phyloP scores from a whole-genome alignment of 1,140 invertebrate genomes.

The Piezodorus guildinii region DNA sequence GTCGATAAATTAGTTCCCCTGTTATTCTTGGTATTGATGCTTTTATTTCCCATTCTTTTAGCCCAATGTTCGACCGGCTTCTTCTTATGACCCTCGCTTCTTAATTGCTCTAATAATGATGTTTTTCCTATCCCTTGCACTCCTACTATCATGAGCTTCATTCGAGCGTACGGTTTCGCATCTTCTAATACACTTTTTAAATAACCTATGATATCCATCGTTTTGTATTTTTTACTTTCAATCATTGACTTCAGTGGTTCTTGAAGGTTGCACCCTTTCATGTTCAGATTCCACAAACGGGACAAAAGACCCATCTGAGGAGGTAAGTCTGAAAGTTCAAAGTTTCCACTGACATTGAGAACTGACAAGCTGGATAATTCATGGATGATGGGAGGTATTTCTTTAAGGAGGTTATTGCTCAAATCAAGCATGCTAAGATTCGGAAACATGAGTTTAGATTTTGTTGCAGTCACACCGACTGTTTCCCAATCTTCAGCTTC shows the following conservation, averaged over 20 bases:
- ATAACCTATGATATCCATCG: conserved; percentile 92
- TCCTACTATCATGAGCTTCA: conserved; percentile 98
- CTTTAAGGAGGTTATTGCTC: conserved; percentile 70
- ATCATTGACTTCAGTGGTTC: conserved; percentile 89
- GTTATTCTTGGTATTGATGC: conserved; percentile 59
- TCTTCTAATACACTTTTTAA: conserved; percentile 81
- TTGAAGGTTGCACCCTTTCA: conserved; percentile 74
- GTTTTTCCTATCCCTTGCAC: conserved; percentile 91
- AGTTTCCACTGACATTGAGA: conserved; percentile 85
- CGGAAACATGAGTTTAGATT: conserved; percentile 72
- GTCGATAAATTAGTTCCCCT: conserved; percentile 74
- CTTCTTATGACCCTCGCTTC: conserved; percentile 72
- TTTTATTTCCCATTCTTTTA: conserved; percentile 83
- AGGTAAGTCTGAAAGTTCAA: conserved; percentile 74
- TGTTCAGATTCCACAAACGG: conserved; percentile 91
- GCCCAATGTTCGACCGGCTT: conserved; percentile 81
- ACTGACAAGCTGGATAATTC: conserved; percentile 82
- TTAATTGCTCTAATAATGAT: conserved; percentile 74
- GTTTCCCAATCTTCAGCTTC: conserved; percentile 37
- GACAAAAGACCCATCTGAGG: conserved; percentile 88
- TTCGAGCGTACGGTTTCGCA: conserved; percentile 83
- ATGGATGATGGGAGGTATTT: conserved; percentile 73
- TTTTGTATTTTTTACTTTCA: conserved; percentile 84
- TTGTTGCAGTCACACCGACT: conserved; percentile 40
- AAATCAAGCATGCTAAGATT: conserved; percentile 91